Conservation (phyloP, 2,797 vertebrate genomes). For the Centropyge bicolor region DNA sequence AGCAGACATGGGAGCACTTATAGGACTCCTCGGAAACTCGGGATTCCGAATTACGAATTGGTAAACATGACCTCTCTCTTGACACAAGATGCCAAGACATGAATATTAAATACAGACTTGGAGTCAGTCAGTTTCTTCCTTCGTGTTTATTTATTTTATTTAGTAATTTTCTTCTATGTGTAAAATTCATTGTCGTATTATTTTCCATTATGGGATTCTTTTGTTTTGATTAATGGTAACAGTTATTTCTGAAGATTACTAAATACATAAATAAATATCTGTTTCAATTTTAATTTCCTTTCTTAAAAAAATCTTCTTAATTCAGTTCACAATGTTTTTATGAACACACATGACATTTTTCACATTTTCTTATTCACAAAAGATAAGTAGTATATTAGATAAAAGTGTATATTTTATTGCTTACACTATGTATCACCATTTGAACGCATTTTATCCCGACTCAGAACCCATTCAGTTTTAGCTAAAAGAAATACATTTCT, state of each 20-base stretch:
- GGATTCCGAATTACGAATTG: neutral
- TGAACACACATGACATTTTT: neutral
- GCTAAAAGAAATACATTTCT: too few relatives aligned
- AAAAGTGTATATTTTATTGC: too few relatives aligned
- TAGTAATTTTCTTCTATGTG: neutral
- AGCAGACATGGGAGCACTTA: conserved; percentile 38
- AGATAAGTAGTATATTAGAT: too few relatives aligned
- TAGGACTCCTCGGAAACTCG: conserved; percentile 15
- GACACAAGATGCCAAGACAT: neutral
- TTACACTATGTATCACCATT: neutral
- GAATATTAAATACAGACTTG: too few relatives aligned
- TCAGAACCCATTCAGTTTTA: too few relatives aligned
- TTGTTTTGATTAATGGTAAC: neutral
- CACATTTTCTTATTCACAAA: too few relatives aligned
- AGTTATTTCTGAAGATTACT: neutral
- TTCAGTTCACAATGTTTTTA: neutral
- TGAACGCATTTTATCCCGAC: too few relatives aligned
- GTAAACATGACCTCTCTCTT: neutral
- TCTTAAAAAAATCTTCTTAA: neutral
- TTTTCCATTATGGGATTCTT: neutral
- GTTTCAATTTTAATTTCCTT: neutral
- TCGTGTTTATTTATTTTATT: neutral
- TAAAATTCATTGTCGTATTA: too few relatives aligned
- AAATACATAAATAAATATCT: neutral
- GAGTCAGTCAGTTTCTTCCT: neutral